These are phyloP conservation scores for Caenorhabditis sp. DNA, from an alignment of 2,888 invertebrate genomes.

Conservation along the genomic window DNA sequence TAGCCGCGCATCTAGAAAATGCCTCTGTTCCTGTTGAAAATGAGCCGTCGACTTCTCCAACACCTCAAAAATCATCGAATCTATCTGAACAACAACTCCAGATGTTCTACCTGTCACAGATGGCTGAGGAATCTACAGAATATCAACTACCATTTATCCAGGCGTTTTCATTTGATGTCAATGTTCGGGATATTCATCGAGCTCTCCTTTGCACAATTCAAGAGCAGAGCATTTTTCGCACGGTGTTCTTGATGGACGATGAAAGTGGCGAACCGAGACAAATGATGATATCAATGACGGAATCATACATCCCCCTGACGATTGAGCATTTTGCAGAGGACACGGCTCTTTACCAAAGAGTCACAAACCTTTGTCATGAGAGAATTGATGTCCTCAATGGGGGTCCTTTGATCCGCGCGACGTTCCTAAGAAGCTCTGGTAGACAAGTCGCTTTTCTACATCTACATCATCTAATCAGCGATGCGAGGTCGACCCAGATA, in stretches of 20 bases:
- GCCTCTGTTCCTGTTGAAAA: background rate
- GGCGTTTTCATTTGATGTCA: slow-evolving; percentile 15
- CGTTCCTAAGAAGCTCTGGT: slow-evolving; percentile 7
- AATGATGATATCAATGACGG: slow-evolving; percentile 42
- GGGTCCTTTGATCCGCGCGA: slow-evolving; percentile 7
- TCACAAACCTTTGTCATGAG: slow-evolving; percentile 18
- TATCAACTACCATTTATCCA: slow-evolving; percentile 44
- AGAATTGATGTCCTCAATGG: slow-evolving; percentile 15
- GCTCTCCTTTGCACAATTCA: slow-evolving; percentile 26
- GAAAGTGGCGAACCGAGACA: slow-evolving; percentile 24
- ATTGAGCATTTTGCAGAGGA: background rate
- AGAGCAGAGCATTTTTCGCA: slow-evolving; percentile 33
- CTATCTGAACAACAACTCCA: slow-evolving; percentile 33
- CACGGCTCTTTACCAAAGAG: slow-evolving; percentile 5
- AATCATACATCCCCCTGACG: slow-evolving; percentile 22
- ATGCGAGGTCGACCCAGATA: slow-evolving; percentile 47
- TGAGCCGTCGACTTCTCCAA: background rate
- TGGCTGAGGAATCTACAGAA: slow-evolving; percentile 14
- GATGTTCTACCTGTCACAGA: slow-evolving; percentile 40
- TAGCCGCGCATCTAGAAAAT: background rate
- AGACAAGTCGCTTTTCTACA: slow-evolving; percentile 33
- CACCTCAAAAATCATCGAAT: background rate
- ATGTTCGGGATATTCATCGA: slow-evolving; percentile 13
- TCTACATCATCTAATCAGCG: slow-evolving; percentile 52
- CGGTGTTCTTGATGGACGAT: slow-evolving; percentile 8